Percentiles rank a stretch among this genome's conserved stretches.
Conservation (phyloP, 2,888 invertebrate species). For the Dynastes tityus region DNA sequence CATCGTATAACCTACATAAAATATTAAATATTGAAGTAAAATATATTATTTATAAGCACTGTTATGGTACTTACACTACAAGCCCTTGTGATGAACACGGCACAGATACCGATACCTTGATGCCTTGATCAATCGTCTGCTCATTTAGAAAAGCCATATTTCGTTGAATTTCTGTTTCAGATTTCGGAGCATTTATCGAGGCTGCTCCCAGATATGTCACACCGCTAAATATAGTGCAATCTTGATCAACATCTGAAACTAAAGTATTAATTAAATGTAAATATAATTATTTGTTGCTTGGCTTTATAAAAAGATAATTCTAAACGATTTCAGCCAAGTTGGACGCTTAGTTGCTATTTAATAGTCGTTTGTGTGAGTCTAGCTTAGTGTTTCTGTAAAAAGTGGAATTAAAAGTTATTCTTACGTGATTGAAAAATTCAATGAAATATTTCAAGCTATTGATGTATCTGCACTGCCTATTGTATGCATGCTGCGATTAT, state of each 20-base stretch:
- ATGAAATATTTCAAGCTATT: too few relatives aligned
- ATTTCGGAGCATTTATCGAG: conserved; percentile 92
- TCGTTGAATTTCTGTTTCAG: conserved; percentile 92
- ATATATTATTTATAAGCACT: neutral
- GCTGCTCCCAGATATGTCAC: conserved; percentile 95
- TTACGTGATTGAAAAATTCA: too few relatives aligned
- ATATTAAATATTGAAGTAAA: conserved; percentile 63
- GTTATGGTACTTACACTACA: conserved; percentile 83
- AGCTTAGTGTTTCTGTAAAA: too few relatives aligned
- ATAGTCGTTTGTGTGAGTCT: too few relatives aligned
- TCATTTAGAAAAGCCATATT: conserved; percentile 95
- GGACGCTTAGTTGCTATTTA: too few relatives aligned
- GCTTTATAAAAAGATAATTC: too few relatives aligned
- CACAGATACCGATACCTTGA: conserved; percentile 93
- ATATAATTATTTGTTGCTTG: neutral
- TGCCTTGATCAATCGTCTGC: conserved; percentile 80
- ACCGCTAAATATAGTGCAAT: conserved; percentile 92
- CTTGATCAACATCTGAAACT: conserved; percentile 89
- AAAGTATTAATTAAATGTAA: conserved; percentile 51
- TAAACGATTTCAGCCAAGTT: too few relatives aligned
- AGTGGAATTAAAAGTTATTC: too few relatives aligned
- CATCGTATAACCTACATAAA: conserved; percentile 83
- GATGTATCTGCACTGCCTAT: too few relatives aligned
- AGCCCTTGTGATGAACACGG: conserved; percentile 94
- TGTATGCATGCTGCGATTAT: too few relatives aligned